These are phyloP conservation scores for Malaclemys terrapin DNA, from an alignment of 2,113 vertebrate species.

Conservation along the genomic window DNA sequence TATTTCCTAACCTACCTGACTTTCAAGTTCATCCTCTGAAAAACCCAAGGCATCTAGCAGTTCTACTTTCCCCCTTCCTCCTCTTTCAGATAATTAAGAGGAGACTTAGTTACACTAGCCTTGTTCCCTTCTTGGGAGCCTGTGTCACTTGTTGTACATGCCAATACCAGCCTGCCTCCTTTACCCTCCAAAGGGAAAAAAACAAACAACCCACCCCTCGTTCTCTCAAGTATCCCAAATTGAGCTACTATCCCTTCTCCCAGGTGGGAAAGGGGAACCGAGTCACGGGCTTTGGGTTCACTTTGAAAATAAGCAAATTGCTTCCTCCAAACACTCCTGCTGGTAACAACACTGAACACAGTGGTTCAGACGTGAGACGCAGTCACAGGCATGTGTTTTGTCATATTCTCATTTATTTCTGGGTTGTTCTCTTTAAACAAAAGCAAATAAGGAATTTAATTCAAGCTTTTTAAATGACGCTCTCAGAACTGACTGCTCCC, in stretches of 20 bases:
- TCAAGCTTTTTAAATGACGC: background rate
- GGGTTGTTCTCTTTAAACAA: background rate
- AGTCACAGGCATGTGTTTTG: background rate
- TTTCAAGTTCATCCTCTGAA: background rate
- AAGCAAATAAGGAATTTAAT: background rate
- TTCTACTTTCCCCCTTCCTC: background rate
- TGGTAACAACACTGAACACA: background rate
- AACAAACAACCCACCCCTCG: background rate
- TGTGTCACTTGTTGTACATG: background rate
- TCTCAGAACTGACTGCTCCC: background rate
- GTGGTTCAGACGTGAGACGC: background rate
- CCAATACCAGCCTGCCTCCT: background rate
- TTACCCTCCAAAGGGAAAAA: background rate
- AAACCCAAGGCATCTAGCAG: background rate
- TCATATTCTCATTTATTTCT: background rate
- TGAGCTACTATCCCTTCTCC: background rate
- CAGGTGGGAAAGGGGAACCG: background rate
- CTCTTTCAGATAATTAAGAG: background rate
- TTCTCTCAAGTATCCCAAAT: background rate
- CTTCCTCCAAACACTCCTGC: background rate
- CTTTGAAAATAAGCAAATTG: background rate
- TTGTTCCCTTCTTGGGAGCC: background rate
- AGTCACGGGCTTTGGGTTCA: background rate
- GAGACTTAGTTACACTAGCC: background rate
- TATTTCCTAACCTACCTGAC: background rate